Percentiles rank a stretch among this genome's conserved stretches.
Evolutionary conservation across 2,797 vertebrate genomes (phyloP).

Genomic region (Myotis planiceps): DNA sequence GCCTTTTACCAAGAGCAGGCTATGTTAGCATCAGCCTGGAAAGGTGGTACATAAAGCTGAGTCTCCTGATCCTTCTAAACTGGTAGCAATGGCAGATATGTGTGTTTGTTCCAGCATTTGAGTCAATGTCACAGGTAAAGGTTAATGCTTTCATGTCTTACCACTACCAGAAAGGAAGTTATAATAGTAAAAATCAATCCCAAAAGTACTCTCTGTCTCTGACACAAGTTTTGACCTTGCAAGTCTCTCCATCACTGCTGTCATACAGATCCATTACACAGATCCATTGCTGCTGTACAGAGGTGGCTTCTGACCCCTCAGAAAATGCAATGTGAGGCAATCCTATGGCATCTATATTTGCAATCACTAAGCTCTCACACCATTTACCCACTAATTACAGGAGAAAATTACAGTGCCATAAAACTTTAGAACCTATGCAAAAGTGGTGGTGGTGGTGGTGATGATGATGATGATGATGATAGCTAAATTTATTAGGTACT

Average conservation of each 20-base stretch:
- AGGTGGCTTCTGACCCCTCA: neutral
- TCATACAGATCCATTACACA: neutral
- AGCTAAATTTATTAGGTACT: neutral
- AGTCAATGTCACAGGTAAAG: neutral
- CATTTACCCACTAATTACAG: slow-evolving; percentile 14
- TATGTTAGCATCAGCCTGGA: slow-evolving; percentile 19
- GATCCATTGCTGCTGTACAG: neutral
- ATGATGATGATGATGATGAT: neutral
- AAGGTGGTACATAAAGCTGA: neutral
- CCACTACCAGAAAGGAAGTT: slow-evolving; percentile 20
- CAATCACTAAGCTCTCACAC: slow-evolving; percentile 35
- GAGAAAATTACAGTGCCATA: neutral
- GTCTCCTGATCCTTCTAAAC: slow-evolving; percentile 1
- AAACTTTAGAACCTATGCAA: neutral
- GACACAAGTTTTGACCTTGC: slow-evolving; percentile 9
- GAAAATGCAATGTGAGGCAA: neutral
- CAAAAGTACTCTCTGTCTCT: slow-evolving; percentile 32
- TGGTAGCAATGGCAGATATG: neutral
- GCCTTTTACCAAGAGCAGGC: neutral
- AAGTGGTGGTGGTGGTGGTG: neutral
- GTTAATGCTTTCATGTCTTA: slow-evolving; percentile 54
- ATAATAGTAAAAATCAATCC: slow-evolving; percentile 50
- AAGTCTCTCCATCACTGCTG: neutral
- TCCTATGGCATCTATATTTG: neutral
- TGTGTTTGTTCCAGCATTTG: neutral